A percentile compares a stretch with the other conserved stretches of the same genome.
These are phyloP conservation scores for Smutsia gigantea DNA, from an alignment of 2,797 vertebrate genomes.

Conservation along the genomic window DNA sequence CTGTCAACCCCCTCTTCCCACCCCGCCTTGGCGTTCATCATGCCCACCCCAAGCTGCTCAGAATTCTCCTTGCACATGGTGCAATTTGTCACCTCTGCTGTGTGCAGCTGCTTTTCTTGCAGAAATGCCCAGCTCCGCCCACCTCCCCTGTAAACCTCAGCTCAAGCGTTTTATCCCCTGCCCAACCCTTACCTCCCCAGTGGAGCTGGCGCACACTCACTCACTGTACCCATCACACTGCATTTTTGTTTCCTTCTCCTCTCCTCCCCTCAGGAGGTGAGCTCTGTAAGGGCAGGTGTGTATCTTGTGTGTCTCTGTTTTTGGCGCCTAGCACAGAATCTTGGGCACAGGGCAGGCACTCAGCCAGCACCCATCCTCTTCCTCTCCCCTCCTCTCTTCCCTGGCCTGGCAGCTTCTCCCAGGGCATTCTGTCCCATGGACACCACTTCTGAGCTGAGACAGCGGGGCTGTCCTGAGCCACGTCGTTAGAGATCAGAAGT, in stretches of 20 bases:
- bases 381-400: background rate
- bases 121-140: background rate
- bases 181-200: background rate
- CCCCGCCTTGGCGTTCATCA: too few relatives aligned
- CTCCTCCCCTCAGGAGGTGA: background rate
- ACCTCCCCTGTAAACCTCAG: background rate
- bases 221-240: background rate
- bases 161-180: background rate
- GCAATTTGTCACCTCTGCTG: background rate
- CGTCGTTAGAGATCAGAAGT: background rate
- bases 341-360: background rate
- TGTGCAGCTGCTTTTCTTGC: background rate
- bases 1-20: too few relatives aligned
- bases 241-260: background rate
- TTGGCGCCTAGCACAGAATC: too few relatives aligned
- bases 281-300: background rate
- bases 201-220: too few relatives aligned
- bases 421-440: background rate
- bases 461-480: background rate
- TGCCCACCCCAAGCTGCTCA: background rate
- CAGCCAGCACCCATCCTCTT: background rate
- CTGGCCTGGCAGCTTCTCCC: background rate
- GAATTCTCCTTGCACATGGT: rapidly evolving
- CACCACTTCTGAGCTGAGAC: background rate
- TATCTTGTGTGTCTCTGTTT: background rate